These are phyloP conservation scores for Carcinoscorpius rotundicauda DNA, from an alignment of 1,140 invertebrate genomes.

Conservation along the genomic window DNA sequence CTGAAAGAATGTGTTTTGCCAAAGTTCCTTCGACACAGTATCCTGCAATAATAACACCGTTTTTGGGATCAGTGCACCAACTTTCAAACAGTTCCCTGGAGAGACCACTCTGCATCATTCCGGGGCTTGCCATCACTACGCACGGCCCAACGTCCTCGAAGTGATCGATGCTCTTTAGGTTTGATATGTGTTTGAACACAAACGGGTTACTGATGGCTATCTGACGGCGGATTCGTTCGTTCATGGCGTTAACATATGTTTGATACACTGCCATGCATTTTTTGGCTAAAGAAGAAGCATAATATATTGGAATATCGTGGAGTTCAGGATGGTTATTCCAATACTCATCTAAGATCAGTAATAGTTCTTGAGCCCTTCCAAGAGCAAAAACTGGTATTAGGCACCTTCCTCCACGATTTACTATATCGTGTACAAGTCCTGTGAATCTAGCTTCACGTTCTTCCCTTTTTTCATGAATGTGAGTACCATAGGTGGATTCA, in stretches of 20 bases:
- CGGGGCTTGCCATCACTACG: constrained; percentile 97
- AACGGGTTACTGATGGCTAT: constrained; percentile 99
- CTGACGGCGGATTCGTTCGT: constrained; percentile 88
- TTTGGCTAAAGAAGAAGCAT: constrained; percentile 96
- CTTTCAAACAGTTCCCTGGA: constrained; percentile 95
- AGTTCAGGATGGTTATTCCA: constrained; percentile 97
- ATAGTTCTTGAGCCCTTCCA: constrained; percentile 90
- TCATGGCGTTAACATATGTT: constrained; percentile 99
- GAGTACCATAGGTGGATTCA: constrained; percentile 98
- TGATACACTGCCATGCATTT: constrained; percentile 99
- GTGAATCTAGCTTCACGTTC: constrained; percentile 93
- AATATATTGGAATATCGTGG: constrained; percentile 98
- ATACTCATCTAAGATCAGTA: constrained; percentile 95
- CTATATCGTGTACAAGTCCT: constrained; percentile 88
- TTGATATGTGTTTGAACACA: constrained; percentile 97
- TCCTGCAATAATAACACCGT: constrained; percentile 96
- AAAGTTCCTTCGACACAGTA: constrained; percentile 99
- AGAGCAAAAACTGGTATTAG: constrained; percentile 98
- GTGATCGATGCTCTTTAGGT: constrained; percentile 97
- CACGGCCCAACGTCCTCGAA: constrained; percentile 99
- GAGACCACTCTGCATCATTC: constrained; percentile 99
- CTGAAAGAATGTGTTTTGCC: constrained; percentile 92
- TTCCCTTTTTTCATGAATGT: constrained; percentile 96
- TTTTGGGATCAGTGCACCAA: constrained; percentile 96
- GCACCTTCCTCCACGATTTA: constrained; percentile 86